Evolutionary conservation across 2,797 vertebrate genomes (phyloP), one percentile per base, ranked within the genome.

Genomic region (Acanthurus leucopareius): DNA sequence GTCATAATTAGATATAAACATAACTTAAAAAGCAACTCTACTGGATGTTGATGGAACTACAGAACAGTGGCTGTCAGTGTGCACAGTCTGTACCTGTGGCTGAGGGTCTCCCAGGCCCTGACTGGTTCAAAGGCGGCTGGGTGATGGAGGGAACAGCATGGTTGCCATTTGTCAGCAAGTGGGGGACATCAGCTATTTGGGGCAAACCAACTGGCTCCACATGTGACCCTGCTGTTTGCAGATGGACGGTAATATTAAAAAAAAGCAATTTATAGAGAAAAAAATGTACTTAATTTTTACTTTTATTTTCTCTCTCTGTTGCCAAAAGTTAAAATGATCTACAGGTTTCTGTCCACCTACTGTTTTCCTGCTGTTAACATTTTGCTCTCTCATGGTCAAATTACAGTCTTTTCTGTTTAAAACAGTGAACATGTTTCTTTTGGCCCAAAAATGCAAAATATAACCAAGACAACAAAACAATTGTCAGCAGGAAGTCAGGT

Each of bases 21-120:
- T 2, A 38, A 22, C 51, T 38, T 47, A 8, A 73, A 35, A 19
- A 48, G 14, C 2, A 22, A 8, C 38, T 3, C 3, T 44, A 49
- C n/a, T 63, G 22, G 11, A 49, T 35, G 32, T 53, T 5, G 38
- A 38, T 3, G 10, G 20, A n/a, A 52, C 45, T 51, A 40, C n/a
- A 52, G 9, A 57, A 44, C 42, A 7, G 25, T 47, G 22, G 5
- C 73, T 52, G 44, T 22, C 11, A 13, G 53, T 66, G 51, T 51
- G 72, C 17, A 69, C 58, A 59, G 6, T 65, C 22, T 71, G 14
- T 92, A 94, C 93, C 94, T 92, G 87, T 81, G 63, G 83, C 80
- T 19, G 90, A 80, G 51, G 92, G 83, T 89, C 91, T 94, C 56
- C 91, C 93, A 19, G 93, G 91, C 9, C 90, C 92, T n/a, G 92